phyloP scores from a whole-genome alignment of 2,113 vertebrate genomes.

The Gobiocypris rarus region DNA sequence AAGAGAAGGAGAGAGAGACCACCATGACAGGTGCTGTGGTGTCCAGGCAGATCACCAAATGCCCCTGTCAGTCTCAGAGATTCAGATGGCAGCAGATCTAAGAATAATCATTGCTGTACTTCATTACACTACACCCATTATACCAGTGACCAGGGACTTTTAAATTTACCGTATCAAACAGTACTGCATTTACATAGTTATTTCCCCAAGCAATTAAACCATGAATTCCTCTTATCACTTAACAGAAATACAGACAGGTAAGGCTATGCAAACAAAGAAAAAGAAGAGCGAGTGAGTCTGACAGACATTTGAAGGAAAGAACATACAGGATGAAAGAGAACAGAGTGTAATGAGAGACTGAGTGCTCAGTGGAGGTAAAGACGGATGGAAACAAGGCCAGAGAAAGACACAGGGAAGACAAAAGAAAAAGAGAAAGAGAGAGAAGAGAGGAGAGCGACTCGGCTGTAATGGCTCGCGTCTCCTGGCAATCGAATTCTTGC shows the following conservation, averaged over 20 bases:
- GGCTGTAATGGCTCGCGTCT: constrained; percentile 61
- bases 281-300: not conserved
- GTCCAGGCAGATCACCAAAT: constrained; percentile 48
- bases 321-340: constrained; percentile 2
- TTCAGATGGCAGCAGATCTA: constrained; percentile 51
- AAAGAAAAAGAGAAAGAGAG: constrained; percentile 25
- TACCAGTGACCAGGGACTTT: not conserved
- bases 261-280: not conserved
- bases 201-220: not conserved
- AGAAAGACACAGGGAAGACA: constrained; percentile 17
- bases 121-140: constrained; percentile 18
- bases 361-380: constrained; percentile 18
- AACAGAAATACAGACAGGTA: constrained; percentile 5
- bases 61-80: constrained; percentile 46
- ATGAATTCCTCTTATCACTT: not conserved
- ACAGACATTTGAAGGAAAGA: constrained; percentile 19
- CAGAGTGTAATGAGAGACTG: constrained; percentile 15
- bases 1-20: constrained; percentile 38
- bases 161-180: constrained; percentile 1
- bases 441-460: constrained; percentile 37
- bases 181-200: not conserved
- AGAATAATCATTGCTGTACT: constrained; percentile 43
- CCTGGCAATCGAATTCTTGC: constrained; percentile 63
- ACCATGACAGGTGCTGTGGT: constrained; percentile 43
- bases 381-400: constrained; percentile 27